Evolutionary conservation across 2,113 vertebrate genomes (phyloP), one percentile per base, ranked within the genome.

Genomic region (Paramisgurnus dabryanus): DNA sequence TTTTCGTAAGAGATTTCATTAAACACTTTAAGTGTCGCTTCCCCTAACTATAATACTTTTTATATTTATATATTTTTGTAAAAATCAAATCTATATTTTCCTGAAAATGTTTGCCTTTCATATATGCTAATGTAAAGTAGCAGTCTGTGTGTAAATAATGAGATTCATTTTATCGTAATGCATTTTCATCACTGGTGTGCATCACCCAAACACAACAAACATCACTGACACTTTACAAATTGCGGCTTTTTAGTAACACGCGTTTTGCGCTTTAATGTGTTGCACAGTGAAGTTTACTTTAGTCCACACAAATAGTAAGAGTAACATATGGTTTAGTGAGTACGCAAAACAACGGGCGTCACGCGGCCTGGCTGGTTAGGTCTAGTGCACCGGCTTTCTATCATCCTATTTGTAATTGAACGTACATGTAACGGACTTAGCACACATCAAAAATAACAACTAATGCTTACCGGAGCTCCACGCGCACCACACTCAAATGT

Each of bases 391-490:
- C 12, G 7, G 7, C 13, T 22, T 61, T 43, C n/a, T 61, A 7
- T 18, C 13, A 2, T 2, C 12, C 22, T 17, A 17, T 22, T 4
- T 2, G 4, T 10, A 11, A 27, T 7, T 64, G 34, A 22, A 43
- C 18, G 11, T 15, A 12, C 41, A 58, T 6, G 11, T 47, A 61
- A 60, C 11, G n/a, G 40, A 5, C 43, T 50, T 7, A 50, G 10
- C 22, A 76, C 4, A 63, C 40, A 76, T 17, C 34, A 15, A 53
- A 15, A 79, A 6, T 2, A 50, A 15, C 13, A 11, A 15, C 13
- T 6, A 34, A 27, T 13, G 63, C 61, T 77, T 77, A 77, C 75
- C 75, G 75, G 49, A 34, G 53, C 34, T 55, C 63, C 75, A 41
- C 67, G 57, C n/a, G 17, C 65, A 60, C 65, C 22, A 57, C 63